Evolutionary conservation across 2,113 vertebrate genomes (phyloP).

Genomic region (Nansenia antarctica): DNA sequence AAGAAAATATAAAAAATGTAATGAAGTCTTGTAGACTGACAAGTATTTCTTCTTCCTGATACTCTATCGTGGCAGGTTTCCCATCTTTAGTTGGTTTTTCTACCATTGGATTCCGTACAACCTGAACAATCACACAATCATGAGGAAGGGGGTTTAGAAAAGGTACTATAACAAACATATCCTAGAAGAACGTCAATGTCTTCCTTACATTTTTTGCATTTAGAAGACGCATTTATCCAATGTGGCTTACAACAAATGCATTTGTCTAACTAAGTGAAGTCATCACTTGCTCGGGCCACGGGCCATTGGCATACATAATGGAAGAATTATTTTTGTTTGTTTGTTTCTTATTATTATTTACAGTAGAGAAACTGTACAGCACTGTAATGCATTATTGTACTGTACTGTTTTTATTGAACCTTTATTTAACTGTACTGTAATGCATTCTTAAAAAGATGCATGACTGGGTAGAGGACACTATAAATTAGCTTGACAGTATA

Average conservation of each 20-base stretch:
- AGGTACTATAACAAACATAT: not conserved
- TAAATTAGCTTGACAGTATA: not conserved
- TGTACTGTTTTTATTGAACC: no score
- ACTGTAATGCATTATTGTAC: no score
- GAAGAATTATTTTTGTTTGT: no score
- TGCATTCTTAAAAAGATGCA: not conserved
- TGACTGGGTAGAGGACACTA: not conserved
- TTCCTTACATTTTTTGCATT: no score
- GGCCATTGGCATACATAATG: no score
- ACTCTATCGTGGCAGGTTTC: slow-evolving; percentile 87
- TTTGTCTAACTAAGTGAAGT: no score
- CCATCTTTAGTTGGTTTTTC: slow-evolving; percentile 95
- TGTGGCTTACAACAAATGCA: no score
- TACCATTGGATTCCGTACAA: slow-evolving; percentile 93
- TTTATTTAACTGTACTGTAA: no score
- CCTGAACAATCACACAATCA: slow-evolving; percentile 68
- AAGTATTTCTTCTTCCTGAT: slow-evolving; percentile 95
- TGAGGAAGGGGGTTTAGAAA: not conserved
- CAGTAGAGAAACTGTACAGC: no score
- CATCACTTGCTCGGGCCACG: no score
- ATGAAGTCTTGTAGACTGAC: slow-evolving; percentile 73
- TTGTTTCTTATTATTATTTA: no score
- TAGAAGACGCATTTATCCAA: no score
- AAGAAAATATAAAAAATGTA: slow-evolving; percentile 20
- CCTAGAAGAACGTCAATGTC: not conserved